Conservation (phyloP, 2,113 vertebrate genomes). For the Cercopithecus mona region DNA sequence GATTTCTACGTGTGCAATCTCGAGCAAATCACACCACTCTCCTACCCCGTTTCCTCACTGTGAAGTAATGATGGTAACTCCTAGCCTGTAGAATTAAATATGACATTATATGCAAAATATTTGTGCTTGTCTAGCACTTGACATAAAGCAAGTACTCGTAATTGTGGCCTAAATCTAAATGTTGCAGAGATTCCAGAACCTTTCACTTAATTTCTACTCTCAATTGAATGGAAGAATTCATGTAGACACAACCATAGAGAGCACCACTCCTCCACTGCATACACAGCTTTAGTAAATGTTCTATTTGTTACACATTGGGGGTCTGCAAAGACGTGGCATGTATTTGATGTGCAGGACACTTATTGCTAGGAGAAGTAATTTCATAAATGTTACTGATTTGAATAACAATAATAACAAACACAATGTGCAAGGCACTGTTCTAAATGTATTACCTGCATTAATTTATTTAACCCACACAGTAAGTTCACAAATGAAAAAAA, state of each 20-base stretch:
- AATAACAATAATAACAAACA: slow-evolving; percentile 34
- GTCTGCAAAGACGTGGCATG: neutral
- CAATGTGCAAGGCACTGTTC: neutral
- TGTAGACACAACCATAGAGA: neutral
- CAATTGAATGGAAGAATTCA: neutral
- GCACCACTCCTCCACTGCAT: neutral
- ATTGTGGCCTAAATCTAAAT: neutral
- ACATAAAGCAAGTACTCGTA: neutral
- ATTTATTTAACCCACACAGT: slow-evolving; percentile 30
- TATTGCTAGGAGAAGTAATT: neutral
- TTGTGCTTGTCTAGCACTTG: neutral
- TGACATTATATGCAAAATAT: neutral
- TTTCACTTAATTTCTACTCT: neutral
- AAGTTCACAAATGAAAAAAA: neutral
- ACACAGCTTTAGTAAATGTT: neutral
- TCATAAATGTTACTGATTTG: slow-evolving; percentile 15
- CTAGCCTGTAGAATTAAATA: neutral
- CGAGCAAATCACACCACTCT: neutral
- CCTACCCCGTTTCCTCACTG: neutral
- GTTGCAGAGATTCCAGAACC: neutral
- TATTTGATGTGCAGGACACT: neutral
- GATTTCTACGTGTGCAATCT: neutral
- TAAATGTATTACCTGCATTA: neutral
- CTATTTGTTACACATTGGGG: neutral
- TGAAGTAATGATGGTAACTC: neutral